These are phyloP conservation scores for Pentamera pediparva DNA, from an alignment of 53 echinoderm and acorn worm species.

Conservation along the genomic window DNA sequence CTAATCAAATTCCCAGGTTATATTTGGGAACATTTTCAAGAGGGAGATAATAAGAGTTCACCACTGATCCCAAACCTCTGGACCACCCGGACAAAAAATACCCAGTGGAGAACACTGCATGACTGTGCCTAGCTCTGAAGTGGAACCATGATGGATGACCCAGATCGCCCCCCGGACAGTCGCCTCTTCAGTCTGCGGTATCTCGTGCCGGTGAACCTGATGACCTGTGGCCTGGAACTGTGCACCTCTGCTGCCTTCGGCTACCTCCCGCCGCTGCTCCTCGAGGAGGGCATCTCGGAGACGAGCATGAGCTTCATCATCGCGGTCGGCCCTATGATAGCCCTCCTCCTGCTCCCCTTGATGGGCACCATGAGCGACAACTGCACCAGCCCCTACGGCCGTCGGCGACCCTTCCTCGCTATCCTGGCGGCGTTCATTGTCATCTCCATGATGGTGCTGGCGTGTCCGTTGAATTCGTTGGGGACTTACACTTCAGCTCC, in stretches of 20 bases:
- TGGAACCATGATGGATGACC: conserved; percentile 14
- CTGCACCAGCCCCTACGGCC: conserved; percentile 74
- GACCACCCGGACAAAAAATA: no score
- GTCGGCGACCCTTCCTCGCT: conserved; percentile 73
- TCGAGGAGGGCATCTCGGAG: conserved; percentile 88
- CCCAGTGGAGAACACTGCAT: no score
- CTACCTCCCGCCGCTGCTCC: conserved; percentile 86
- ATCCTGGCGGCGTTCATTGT: conserved; percentile 22
- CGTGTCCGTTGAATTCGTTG: conserved; percentile 36
- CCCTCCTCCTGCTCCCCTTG: conserved; percentile 69
- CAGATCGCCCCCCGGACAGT: conserved; percentile 26
- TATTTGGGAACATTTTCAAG: no score
- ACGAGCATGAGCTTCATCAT: conserved; percentile 83
- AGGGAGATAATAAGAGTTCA: no score
- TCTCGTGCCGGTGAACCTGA: conserved; percentile 53
- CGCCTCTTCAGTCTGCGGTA: conserved; percentile 57
- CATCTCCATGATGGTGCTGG: conserved; percentile 5
- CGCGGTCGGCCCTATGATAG: conserved; percentile 76
- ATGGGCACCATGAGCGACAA: conserved; percentile 80
- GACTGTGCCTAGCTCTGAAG: no score
- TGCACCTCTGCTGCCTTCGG: conserved; percentile 92
- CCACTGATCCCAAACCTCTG: no score
- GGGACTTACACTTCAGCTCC: conserved; percentile 36
- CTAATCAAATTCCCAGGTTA: no score
- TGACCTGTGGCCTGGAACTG: conserved; percentile 82